phyloP scores from a whole-genome alignment of 2,113 vertebrate species.

The Gadus chalcogrammus region DNA sequence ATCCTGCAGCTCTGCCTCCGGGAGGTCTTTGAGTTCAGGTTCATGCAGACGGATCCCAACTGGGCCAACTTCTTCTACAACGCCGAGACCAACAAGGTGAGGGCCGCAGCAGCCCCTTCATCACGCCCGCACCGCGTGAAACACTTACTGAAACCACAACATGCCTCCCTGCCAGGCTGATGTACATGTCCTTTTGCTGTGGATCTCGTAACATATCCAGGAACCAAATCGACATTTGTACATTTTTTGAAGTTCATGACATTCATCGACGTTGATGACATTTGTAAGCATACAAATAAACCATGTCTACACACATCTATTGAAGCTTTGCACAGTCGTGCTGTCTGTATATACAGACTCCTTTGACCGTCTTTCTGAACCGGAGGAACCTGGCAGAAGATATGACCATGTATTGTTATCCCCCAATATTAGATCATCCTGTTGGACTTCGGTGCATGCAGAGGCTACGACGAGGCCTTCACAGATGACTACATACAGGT shows the following conservation, averaged over 20 bases:
- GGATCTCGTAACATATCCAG: too few species aligned
- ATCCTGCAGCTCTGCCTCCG: constrained; percentile 84
- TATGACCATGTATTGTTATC: background rate
- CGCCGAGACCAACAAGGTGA: constrained; percentile 76
- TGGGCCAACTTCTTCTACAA: constrained; percentile 94
- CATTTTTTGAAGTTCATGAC: too few species aligned
- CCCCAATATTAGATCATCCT: constrained; percentile 72
- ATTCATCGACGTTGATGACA: too few species aligned
- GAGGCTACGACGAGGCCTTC: constrained; percentile 78
- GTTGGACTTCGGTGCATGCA: constrained; percentile 88
- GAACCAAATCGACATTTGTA: too few species aligned
- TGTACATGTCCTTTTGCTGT: too few species aligned
- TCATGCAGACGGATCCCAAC: constrained; percentile 94
- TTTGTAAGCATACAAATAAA: too few species aligned
- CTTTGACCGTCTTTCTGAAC: background rate
- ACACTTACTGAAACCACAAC: too few species aligned
- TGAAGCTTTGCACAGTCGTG: background rate
- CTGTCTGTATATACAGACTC: background rate
- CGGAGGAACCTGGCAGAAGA: too few species aligned
- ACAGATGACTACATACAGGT: constrained; percentile 91
- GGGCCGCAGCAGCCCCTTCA: too few species aligned
- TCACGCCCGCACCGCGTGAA: too few species aligned
- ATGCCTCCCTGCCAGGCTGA: too few species aligned
- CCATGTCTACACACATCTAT: too few species aligned
- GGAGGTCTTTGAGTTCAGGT: constrained; percentile 88